Evolutionary conservation across 2,113 vertebrate genomes (phyloP).

Genomic region (Piaya cayana): DNA sequence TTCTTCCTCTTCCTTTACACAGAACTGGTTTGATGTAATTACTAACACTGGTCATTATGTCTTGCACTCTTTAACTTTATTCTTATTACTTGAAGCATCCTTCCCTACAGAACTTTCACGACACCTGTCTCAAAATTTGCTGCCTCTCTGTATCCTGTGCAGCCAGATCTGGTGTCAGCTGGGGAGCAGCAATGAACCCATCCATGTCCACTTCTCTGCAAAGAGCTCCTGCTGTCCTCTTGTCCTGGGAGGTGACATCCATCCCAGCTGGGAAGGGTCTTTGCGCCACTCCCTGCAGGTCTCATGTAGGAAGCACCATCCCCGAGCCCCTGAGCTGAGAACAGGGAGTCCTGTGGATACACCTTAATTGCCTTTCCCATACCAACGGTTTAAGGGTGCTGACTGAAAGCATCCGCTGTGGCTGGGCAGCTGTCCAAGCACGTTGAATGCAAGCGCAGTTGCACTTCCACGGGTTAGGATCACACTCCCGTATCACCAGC

Average conservation of each 20-base stretch:
- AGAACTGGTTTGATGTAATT: neutral
- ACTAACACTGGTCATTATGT: neutral
- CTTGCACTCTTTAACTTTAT: neutral
- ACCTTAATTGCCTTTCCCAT: neutral
- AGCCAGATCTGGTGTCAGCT: accelerated
- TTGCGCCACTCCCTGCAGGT: accelerated
- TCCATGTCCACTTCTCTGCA: neutral
- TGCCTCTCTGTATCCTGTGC: neutral
- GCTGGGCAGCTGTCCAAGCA: neutral
- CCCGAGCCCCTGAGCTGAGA: neutral
- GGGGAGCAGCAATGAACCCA: neutral
- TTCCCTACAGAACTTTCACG: neutral
- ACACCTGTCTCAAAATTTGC: neutral
- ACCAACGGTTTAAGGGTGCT: neutral
- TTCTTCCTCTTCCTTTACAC: neutral
- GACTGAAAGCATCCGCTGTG: neutral
- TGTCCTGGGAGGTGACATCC: neutral
- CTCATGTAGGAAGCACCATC: neutral
- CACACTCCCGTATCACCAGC: neutral
- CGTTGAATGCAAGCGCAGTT: neutral
- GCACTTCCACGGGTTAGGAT: neutral
- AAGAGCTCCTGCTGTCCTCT: neutral
- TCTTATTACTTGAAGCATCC: neutral
- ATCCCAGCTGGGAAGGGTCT: neutral
- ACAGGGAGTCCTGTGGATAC: neutral